Base-by-base conservation (phyloP, 2,113 vertebrate genomes). In the Chloroceryle aenea region DNA sequence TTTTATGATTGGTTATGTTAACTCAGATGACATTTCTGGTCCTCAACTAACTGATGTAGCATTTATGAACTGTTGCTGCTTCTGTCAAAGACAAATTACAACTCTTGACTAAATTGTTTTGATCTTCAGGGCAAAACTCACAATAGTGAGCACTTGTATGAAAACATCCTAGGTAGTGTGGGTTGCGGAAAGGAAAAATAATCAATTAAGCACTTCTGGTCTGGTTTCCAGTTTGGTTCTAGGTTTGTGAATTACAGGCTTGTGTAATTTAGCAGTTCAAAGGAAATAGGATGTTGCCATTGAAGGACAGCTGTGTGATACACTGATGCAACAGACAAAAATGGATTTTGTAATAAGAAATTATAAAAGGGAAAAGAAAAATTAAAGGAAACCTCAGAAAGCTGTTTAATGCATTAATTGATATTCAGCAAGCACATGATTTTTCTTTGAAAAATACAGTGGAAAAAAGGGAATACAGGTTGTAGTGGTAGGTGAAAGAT, bases 271-370 rank as follows among this genome's bases (percentile, higher is more conserved):
- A 63, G 47, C 52, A 77, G 34, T 52, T 86, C 40, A 75, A 67
- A 66, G 43, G 38, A 66, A 91, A 80, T 9, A 15, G 1, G 14
- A 30, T 21, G 34, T 27, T 29, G 20, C 7, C 32, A 32, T 8
- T 14, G 23, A 92, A 52, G 75, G 38, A 48, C 61, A 78, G 40
- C 38, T 45, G 15, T 4, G 30, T 0, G 4, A 7, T 18, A 27
- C n/a, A 14, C 23, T 5, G 34, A 42, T 34, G 40, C 47, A 53
- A 52, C 1, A 7, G 63, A 19, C 7, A 61, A 27, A 43, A 0
- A 4, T 14, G 68, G 9, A 21, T 34, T 66, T 78, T 68, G 12
- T 17, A 67, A 69, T 72, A 56, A 73, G 58, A 89, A 83, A 67
- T 77, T 47, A 71, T 4, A 38, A 72, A 80, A 61, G 8, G 4